Base-by-base conservation (phyloP, 92 coral and sea anemone genomes). In the Metridium senile region DNA sequence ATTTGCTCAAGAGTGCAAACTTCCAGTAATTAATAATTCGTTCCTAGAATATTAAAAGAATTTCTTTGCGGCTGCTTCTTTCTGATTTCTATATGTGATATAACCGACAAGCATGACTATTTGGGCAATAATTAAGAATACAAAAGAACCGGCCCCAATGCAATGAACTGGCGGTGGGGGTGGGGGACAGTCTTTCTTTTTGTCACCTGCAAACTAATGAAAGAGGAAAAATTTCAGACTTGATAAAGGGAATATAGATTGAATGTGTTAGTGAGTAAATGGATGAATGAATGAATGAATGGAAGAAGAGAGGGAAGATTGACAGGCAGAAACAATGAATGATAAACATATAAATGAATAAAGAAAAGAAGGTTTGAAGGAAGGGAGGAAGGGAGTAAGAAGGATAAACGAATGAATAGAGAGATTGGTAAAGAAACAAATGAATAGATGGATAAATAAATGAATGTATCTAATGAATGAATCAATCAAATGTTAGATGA, bases 1-100 rank as follows among this genome's bases (percentile, higher is more conserved):
- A n/a, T n/a, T n/a, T n/a, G n/a, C n/a, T n/a, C n/a, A n/a, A n/a
- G n/a, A n/a, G n/a, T n/a, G n/a, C n/a, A n/a, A n/a, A n/a, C n/a
- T 39, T 39, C 49, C 6, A 13, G 49, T 39, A 39, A 39, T 39
- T 63, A 10, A 29, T 10, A 29, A 11, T 63, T 4, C 6, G 2
- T 28, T 19, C 30, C 45, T 28, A 63, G 28, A 28, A 27, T 28
- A 2, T 77, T 78, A 95, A 84, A 89, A 96, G 93, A 96, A 96
- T 76, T 96, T 96, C 86, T 96, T 96, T n/a, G 97, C 97, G 0
- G 99, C 99, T 9, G 99, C 99, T 66, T 96, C 99, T 45, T 92
- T 96, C 76, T 96, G 99, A 79, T 91, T 92, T 51, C 90, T 86
- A 75, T 96, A 96, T 45, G 85, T 86, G 21, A 96, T 77, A 66